These are phyloP conservation scores for Nestor notabilis DNA, from an alignment of 2,113 vertebrate genomes.

Conservation along the genomic window DNA sequence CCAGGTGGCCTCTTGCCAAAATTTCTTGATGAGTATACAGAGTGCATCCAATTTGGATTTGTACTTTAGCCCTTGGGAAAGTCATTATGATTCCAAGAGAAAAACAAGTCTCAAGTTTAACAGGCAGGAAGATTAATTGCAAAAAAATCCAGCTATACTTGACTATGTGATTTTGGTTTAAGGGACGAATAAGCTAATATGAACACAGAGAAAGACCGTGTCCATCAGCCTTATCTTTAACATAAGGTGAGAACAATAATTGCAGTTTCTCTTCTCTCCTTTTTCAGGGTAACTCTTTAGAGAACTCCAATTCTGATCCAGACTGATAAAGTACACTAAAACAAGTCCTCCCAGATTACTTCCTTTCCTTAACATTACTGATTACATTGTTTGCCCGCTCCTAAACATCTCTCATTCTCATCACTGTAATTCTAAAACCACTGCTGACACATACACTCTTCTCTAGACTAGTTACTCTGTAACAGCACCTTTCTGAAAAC, in stretches of 20 bases:
- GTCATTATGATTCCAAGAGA: constrained; percentile 26
- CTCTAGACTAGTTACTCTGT: neutral
- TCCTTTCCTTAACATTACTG: neutral
- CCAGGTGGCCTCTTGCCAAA: constrained; percentile 53
- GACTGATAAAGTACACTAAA: neutral
- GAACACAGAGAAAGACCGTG: neutral
- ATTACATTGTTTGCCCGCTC: neutral
- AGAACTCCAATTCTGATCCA: neutral
- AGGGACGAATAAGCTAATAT: neutral
- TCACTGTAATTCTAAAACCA: neutral
- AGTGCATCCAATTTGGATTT: constrained; percentile 59
- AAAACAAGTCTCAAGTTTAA: constrained; percentile 58
- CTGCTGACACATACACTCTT: neutral
- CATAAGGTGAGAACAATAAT: neutral
- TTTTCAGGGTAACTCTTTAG: neutral
- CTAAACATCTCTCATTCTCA: neutral
- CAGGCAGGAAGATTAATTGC: neutral
- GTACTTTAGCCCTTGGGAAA: constrained; percentile 43
- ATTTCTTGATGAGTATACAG: constrained; percentile 44
- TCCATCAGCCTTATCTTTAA: neutral
- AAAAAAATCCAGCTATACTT: constrained; percentile 22
- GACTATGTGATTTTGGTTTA: constrained; percentile 3
- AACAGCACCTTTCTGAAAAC: neutral
- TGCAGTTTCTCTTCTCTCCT: neutral
- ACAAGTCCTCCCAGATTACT: neutral